Evolutionary conservation across 2,113 vertebrate genomes (phyloP).

Genomic region (Oryzias curvinotus): DNA sequence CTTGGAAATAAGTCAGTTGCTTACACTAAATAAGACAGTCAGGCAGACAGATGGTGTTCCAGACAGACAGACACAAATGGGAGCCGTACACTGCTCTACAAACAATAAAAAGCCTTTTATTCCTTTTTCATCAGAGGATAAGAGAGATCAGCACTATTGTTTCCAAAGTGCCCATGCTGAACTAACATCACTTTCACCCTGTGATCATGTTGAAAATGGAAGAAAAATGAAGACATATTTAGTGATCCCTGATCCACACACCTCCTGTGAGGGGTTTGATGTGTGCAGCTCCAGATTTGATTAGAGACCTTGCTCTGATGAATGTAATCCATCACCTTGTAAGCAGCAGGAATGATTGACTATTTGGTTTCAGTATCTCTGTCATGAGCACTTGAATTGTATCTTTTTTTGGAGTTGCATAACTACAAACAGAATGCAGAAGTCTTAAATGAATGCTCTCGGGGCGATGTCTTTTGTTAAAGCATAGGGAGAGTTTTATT

Average conservation of each 20-base stretch:
- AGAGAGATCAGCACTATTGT: conserved; percentile 55
- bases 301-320: conserved; percentile 65
- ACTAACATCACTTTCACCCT: conserved; percentile 55
- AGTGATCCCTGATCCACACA: conserved; percentile 59
- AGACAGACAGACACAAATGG: conserved; percentile 22
- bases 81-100: conserved; percentile 6
- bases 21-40: conserved; percentile 18
- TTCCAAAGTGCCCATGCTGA: conserved; percentile 59
- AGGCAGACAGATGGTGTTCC: background rate
- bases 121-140: conserved; percentile 43
- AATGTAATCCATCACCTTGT: conserved; percentile 74
- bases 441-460: conserved; percentile 51
- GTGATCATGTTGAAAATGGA: conserved; percentile 55
- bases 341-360: conserved; percentile 64
- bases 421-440: conserved; percentile 61
- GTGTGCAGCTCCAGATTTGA: conserved; percentile 65
- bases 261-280: conserved; percentile 66
- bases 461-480: conserved; percentile 37
- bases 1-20: conserved; percentile 1
- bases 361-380: conserved; percentile 61
- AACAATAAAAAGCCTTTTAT: conserved; percentile 17
- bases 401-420: conserved; percentile 34
- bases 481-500: conserved; percentile 65
- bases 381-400: conserved; percentile 60
- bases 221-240: conserved; percentile 63